phyloP scores from a whole-genome alignment of 2,888 invertebrate species.

The Fissipunctia ypsillon region DNA sequence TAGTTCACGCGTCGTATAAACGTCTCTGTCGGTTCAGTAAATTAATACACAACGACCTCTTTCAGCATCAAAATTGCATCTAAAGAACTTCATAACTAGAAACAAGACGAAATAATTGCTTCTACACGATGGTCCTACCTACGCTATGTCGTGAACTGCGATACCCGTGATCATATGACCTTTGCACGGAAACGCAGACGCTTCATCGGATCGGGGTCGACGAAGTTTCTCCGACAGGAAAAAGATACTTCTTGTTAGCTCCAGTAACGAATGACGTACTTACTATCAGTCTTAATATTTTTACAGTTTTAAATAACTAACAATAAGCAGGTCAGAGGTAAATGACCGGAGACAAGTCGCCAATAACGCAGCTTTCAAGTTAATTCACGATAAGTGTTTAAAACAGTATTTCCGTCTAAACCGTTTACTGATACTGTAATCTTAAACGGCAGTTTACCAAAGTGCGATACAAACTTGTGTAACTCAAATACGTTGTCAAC shows the following conservation, averaged over 20 bases:
- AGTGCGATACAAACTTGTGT: slow-evolving; percentile 47
- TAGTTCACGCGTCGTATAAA: too few species aligned
- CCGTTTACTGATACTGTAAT: slow-evolving; percentile 47
- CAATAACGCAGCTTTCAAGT: slow-evolving; percentile 19
- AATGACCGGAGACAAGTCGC: slow-evolving; percentile 25
- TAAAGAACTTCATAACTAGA: neutral
- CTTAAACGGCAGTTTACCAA: slow-evolving; percentile 58
- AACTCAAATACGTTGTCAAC: slow-evolving; percentile 58
- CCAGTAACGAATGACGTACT: slow-evolving; percentile 8
- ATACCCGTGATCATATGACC: slow-evolving; percentile 49
- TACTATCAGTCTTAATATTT: slow-evolving; percentile 3
- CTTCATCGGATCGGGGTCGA: slow-evolving; percentile 38
- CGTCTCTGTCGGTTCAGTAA: neutral
- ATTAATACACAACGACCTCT: neutral
- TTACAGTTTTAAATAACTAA: slow-evolving; percentile 14
- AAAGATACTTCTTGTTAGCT: slow-evolving; percentile 11
- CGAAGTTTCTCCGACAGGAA: slow-evolving; percentile 24
- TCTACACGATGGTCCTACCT: slow-evolving; percentile 1
- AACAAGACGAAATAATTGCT: slow-evolving; percentile 5
- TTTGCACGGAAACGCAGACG: slow-evolving; percentile 24
- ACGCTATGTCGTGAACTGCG: slow-evolving; percentile 23
- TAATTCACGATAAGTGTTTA: slow-evolving; percentile 35
- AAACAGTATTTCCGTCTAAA: slow-evolving; percentile 45
- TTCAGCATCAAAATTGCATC: neutral
- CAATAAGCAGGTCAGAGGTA: slow-evolving; percentile 22